Evolutionary conservation across 1,140 invertebrate genomes (phyloP), one percentile per base, ranked within the genome.

Genomic region (Ganaspis sp.): DNA sequence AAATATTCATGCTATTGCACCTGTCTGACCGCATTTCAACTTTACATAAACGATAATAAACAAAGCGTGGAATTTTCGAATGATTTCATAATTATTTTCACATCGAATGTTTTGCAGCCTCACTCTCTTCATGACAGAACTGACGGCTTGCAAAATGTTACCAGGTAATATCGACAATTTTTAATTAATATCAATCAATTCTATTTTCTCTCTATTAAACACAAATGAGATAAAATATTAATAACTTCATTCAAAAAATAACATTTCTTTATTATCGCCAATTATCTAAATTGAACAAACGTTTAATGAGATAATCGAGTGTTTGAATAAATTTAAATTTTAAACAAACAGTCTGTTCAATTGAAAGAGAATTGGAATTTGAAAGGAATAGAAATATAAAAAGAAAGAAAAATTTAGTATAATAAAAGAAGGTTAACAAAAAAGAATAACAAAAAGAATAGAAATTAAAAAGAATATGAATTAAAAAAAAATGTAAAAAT

Each of bases 11-110:
- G 58, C 23, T 29, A n/a, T 29, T 64, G 58, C 58, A 64, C 26
- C n/a, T 64, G 23, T 29, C 58, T 29, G 26, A 64, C 58, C 58
- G 58, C 23, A 64, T 64, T 64, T 29, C 58, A 64, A 64, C 58
- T 64, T 29, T 26, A 64, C 58, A 64, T 29, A 29, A 64, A 64
- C 58, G 58, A 29, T 29, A 64, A 64, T 64, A 64, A 64, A 64
- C 23, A 49, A 49, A 64, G 58, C 58, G 26, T 64, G 23, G 58
- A 64, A 64, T 64, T 34, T 64, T 64, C 23, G 5, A 64, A 64
- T 29, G 26, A 64, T 64, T 64, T 64, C 26, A 26, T 29, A 64
- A 64, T 29, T 29, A 64, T 64, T 64, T 64, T 64, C 58, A 29
- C 58, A 64, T 64, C 21, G 58, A 64, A 34, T 26, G 12, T 15